Percentiles rank a stretch among this genome's conserved stretches.
These are phyloP conservation scores for Recurvirostra avosetta DNA, from an alignment of 2,113 vertebrate species.

Conservation along the genomic window DNA sequence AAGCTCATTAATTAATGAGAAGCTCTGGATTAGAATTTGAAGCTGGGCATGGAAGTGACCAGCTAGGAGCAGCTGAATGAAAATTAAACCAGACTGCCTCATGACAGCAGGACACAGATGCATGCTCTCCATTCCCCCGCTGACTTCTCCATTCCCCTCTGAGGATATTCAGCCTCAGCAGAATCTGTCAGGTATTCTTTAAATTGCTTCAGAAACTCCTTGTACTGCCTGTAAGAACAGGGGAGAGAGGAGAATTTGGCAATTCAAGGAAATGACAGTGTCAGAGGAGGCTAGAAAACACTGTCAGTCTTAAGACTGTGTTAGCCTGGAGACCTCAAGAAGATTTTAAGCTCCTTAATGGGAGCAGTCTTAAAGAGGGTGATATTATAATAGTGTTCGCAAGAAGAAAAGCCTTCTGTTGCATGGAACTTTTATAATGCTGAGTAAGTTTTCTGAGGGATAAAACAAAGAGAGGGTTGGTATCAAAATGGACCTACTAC, in stretches of 20 bases:
- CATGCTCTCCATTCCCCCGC: background rate
- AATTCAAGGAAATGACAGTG: background rate
- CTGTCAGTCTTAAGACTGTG: background rate
- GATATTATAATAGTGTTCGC: background rate
- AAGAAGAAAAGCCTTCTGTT: background rate
- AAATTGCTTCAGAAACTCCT: background rate
- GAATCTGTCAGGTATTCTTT: background rate
- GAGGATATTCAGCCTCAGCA: slow-evolving; percentile 2
- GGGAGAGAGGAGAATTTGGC: background rate
- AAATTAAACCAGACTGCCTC: slow-evolving; percentile 40
- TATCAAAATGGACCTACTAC: background rate
- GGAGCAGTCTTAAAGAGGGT: background rate
- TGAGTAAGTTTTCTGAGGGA: background rate
- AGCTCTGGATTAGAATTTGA: slow-evolving; percentile 23
- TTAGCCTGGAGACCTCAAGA: background rate
- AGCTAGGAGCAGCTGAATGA: slow-evolving; percentile 28
- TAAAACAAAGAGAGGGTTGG: background rate
- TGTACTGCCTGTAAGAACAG: background rate
- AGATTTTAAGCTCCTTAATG: background rate
- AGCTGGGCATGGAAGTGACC: slow-evolving; percentile 11
- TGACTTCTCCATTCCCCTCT: slow-evolving; percentile 31
- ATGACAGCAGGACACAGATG: background rate
- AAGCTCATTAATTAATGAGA: slow-evolving; percentile 68
- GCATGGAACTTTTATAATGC: background rate
- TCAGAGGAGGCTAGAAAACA: background rate